These are phyloP conservation scores for Larimichthys polyactis DNA, from an alignment of 2,113 vertebrate genomes.

Conservation along the genomic window DNA sequence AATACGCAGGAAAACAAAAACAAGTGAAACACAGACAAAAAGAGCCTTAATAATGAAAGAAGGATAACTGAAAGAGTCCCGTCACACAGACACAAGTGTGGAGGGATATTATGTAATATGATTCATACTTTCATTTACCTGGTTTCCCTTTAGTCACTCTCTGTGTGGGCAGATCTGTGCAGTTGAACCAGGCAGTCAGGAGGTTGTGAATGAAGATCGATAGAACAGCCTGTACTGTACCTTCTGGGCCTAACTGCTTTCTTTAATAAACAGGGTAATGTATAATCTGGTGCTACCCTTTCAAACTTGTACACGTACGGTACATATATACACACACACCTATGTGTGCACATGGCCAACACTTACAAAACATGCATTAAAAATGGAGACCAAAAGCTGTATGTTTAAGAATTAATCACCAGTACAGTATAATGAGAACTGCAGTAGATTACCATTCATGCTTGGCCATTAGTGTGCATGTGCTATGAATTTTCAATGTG, in stretches of 20 bases:
- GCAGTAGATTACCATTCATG: constrained; percentile 1
- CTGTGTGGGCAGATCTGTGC: constrained; percentile 7
- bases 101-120: not conserved
- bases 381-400: constrained; percentile 1
- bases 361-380: not conserved
- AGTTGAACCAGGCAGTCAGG: constrained; percentile 27
- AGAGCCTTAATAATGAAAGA: not conserved
- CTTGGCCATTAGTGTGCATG: constrained; percentile 1
- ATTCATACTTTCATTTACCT: constrained; percentile 2
- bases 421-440: constrained; percentile 11
- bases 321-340: not conserved
- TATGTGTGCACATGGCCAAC: not conserved
- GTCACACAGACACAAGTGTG: not conserved
- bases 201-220: constrained; percentile 28
- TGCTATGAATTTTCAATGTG: not conserved
- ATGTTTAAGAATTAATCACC: constrained; percentile 25
- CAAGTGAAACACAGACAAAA: not conserved
- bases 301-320: not conserved
- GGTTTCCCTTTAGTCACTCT: not conserved
- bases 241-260: constrained; percentile 8
- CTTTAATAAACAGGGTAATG: constrained; percentile 25
- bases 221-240: constrained; percentile 10
- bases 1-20: not conserved
- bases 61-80: not conserved
- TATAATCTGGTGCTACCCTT: constrained; percentile 20